Conservation (phyloP, 2,113 vertebrate species). For the Osmerus mordax region DNA sequence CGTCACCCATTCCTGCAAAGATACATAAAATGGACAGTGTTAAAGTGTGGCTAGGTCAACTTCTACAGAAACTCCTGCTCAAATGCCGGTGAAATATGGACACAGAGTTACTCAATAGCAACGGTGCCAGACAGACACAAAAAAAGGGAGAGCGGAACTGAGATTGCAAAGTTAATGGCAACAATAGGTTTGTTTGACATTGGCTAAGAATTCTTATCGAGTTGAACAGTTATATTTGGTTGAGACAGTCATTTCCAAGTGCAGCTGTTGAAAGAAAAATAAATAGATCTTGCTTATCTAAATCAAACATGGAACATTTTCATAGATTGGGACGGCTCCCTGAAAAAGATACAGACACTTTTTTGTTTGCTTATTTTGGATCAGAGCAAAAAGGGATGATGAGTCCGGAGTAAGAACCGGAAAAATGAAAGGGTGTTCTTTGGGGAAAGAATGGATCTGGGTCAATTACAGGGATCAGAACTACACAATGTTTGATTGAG, state of each 20-base stretch:
- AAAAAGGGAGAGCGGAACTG: not conserved
- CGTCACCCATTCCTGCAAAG: conserved; percentile 91
- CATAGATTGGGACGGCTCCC: not conserved
- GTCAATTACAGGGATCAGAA: not conserved
- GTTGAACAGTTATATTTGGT: conserved; percentile 3
- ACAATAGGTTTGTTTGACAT: not conserved
- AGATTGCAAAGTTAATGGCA: not conserved
- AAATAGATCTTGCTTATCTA: conserved; percentile 17
- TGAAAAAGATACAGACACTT: not conserved
- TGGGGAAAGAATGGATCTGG: not conserved
- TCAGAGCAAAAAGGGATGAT: not conserved
- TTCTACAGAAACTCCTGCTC: not conserved
- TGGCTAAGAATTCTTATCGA: not conserved
- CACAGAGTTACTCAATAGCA: not conserved
- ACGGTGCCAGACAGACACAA: not conserved
- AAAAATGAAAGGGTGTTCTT: not conserved
- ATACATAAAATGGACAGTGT: conserved; percentile 8
- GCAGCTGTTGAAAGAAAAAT: conserved; percentile 26
- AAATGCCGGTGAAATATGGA: not conserved
- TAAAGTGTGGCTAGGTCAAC: not conserved
- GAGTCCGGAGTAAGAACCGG: not conserved
- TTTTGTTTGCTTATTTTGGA: conserved; percentile 8
- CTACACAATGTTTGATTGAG: too few relatives aligned
- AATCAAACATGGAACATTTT: conserved; percentile 14
- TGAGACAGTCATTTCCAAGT: conserved; percentile 4